Conservation (phyloP, 1,140 invertebrate genomes). For the Zaprionus gabonicus region DNA sequence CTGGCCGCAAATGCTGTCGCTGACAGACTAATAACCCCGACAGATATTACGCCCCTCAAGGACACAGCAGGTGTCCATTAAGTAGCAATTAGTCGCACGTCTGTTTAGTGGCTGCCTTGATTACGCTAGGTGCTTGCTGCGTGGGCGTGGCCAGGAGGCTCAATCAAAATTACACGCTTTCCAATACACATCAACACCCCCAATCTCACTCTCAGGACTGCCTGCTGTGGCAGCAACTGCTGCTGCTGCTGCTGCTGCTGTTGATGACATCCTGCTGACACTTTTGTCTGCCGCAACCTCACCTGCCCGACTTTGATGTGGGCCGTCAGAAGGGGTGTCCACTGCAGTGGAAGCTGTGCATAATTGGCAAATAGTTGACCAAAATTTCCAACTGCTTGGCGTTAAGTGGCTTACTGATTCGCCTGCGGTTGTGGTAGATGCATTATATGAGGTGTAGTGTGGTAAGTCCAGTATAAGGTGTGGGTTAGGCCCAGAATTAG, state of each 20-base stretch:
- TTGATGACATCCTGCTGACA: slow-evolving; percentile 72
- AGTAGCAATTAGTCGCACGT: slow-evolving; percentile 68
- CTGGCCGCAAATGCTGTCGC: neutral
- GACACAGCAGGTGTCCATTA: slow-evolving; percentile 58
- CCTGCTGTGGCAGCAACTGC: slow-evolving; percentile 27
- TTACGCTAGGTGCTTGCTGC: slow-evolving; percentile 32
- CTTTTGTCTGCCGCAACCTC: slow-evolving; percentile 52
- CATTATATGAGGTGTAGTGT: slow-evolving; percentile 22
- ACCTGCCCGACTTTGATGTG: slow-evolving; percentile 59
- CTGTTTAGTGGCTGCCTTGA: slow-evolving; percentile 40
- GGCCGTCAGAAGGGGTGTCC: slow-evolving; percentile 51
- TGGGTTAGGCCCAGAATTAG: too few species aligned
- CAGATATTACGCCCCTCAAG: slow-evolving; percentile 21
- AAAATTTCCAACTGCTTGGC: slow-evolving; percentile 28
- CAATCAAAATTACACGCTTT: slow-evolving; percentile 72
- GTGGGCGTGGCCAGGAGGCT: slow-evolving; percentile 27
- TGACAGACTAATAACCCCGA: slow-evolving; percentile 15
- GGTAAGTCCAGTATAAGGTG: too few species aligned
- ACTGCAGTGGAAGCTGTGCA: slow-evolving; percentile 61
- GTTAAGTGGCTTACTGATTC: slow-evolving; percentile 58
- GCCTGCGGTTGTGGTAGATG: neutral
- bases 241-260: slow-evolving; percentile 38
- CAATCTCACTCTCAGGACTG: neutral
- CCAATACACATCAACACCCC: slow-evolving; percentile 67
- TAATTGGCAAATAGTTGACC: slow-evolving; percentile 72